A percentile compares a stretch with the other conserved stretches of the same genome.
Evolutionary conservation across 2,888 invertebrate species (phyloP).

Genomic region (Deilephila porcellus): DNA sequence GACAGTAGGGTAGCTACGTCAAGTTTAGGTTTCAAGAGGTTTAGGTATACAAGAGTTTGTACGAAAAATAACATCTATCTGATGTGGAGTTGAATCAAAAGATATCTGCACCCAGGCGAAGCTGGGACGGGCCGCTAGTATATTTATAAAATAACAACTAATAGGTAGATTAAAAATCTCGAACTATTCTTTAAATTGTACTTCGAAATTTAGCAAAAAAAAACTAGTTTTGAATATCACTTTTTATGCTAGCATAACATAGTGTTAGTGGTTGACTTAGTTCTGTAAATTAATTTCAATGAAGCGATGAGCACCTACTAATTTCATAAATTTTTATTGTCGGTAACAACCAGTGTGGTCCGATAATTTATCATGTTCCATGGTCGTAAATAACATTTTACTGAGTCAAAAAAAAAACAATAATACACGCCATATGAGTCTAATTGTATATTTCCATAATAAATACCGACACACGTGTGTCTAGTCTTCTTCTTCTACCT

Average conservation of each 20-base stretch:
- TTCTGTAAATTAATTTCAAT: not conserved
- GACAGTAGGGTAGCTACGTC: no score
- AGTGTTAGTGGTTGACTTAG: not conserved
- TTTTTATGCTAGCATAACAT: not conserved
- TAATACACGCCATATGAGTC: not conserved
- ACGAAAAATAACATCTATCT: no score
- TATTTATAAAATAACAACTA: no score
- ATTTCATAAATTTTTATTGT: slow-evolving; percentile 31
- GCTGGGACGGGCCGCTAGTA: no score
- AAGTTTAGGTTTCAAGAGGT: no score
- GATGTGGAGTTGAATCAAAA: no score
- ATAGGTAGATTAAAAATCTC: no score
- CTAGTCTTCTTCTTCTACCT: not conserved
- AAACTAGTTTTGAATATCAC: not conserved
- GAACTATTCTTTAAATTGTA: no score
- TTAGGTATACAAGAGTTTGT: no score
- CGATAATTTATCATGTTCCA: slow-evolving; percentile 27
- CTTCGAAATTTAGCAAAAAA: no score
- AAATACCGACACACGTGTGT: not conserved
- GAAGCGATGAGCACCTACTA: slow-evolving; percentile 16
- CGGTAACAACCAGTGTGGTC: slow-evolving; percentile 33
- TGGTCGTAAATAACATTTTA: slow-evolving; percentile 26
- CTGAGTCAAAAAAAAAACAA: slow-evolving; percentile 18
- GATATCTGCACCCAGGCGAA: no score
- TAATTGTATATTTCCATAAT: not conserved